Evolutionary conservation across 2,113 vertebrate genomes (phyloP), one percentile per base, ranked within the genome.

Genomic region (Dromiciops gliroides): DNA sequence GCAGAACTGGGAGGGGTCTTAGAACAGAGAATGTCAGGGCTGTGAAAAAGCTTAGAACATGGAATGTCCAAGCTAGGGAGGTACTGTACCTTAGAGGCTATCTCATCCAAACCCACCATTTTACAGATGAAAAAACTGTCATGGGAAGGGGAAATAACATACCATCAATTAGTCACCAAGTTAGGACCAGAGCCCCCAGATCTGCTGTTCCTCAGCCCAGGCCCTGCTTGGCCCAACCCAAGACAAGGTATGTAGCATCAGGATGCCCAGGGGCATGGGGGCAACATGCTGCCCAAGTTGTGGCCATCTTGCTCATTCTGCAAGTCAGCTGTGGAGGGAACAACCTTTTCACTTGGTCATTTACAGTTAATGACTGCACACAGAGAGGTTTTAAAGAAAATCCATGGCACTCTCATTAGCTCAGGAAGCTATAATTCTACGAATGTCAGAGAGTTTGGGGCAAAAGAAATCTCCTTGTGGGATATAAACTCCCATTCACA

Each of bases 321-420:
- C 19, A 28, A 24, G 16, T 25, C n/a, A 6, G 1, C 60, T 28
- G 26, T 44, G 24, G 37, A 28, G 56, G 52, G 44, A 89, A 88
- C 53, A 28, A 89, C 12, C 52, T 67, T 89, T 92, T 31, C 6
- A 0, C 31, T 50, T n/a, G 83, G 91, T 56, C 51, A 48, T 44
- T 95, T 91, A n/a, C 9, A 89, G 94, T 51, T 92, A 8, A 88
- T 50, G 92, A 89, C 50, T 37, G 50, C 90, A 89, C 31, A 1
- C 75, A 88, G 31, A 48, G 88, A 51, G 0, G 0, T 50, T 50
- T 67, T 93, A 89, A 88, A 3, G 89, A 95, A 95, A 97, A 94
- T 92, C 95, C 31, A 51, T 67, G 89, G 48, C 22, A 47, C 25
- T 47, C 49, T 89, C 37, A 52, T 91, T 94, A 97, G 92, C 51